Conservation (phyloP, 2,888 invertebrate genomes). For the Teleiodes luculella region DNA sequence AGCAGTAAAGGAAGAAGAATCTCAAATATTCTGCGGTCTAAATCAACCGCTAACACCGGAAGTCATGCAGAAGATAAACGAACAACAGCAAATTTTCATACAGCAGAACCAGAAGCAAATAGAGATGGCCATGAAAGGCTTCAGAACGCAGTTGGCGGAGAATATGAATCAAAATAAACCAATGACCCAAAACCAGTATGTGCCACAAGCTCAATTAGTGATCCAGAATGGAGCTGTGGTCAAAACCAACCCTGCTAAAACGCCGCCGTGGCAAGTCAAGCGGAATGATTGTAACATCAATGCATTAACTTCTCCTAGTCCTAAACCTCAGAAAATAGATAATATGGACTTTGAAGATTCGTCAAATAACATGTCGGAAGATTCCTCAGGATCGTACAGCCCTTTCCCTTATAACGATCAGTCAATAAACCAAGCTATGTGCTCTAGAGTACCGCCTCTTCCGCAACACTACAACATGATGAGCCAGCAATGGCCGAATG, state of each 20-base stretch:
- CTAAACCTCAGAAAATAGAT: conserved; percentile 58
- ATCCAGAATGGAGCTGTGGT: conserved; percentile 73
- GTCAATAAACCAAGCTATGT: conserved; percentile 70
- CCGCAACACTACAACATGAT: conserved; percentile 81
- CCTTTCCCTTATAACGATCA: conserved; percentile 57
- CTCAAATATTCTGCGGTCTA: conserved; percentile 68
- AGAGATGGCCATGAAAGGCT: conserved; percentile 75
- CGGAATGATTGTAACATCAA: conserved; percentile 47
- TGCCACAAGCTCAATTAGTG: conserved; percentile 63
- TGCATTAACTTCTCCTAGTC: conserved; percentile 53
- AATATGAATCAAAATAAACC: conserved; percentile 52
- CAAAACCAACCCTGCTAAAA: conserved; percentile 73
- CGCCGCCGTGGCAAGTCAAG: conserved; percentile 80
- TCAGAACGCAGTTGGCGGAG: conserved; percentile 57
- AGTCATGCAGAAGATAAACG: conserved; percentile 77
- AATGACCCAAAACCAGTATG: conserved; percentile 50
- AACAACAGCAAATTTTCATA: conserved; percentile 78
- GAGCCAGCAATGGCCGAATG: conserved; percentile 64
- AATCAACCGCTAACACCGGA: conserved; percentile 72
- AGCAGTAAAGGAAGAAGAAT: conserved; percentile 55
- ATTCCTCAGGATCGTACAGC: conserved; percentile 51
- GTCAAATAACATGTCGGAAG: conserved; percentile 47
- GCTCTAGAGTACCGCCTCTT: conserved; percentile 85
- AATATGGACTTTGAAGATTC: conserved; percentile 58
- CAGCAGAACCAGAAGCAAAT: conserved; percentile 76